Evolutionary conservation across 2,888 invertebrate genomes (phyloP).

Genomic region (Allophyes oxyacanthae): DNA sequence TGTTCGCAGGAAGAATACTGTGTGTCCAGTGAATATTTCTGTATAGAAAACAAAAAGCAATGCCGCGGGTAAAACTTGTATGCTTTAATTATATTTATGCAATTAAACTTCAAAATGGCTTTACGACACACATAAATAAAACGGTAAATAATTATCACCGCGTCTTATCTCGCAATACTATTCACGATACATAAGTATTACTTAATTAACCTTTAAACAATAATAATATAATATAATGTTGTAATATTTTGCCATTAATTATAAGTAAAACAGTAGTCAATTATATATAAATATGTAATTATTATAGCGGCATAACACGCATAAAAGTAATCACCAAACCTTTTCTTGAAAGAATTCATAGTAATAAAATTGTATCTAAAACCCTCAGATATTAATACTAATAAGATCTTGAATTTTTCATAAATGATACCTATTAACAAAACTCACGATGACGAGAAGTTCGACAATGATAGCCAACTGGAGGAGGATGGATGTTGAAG

Average conservation of each 20-base stretch:
- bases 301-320: too few species aligned
- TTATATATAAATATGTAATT: conserved; percentile 2
- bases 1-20: too few species aligned
- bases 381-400: too few species aligned
- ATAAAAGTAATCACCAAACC: too few species aligned
- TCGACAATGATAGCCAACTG: too few species aligned
- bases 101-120: conserved; percentile 1
- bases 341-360: too few species aligned
- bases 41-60: background rate
- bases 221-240: conserved; percentile 22
- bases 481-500: too few species aligned
- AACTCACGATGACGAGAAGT: too few species aligned
- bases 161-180: conserved; percentile 15
- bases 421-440: too few species aligned
- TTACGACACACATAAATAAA: conserved; percentile 12
- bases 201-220: conserved; percentile 45
- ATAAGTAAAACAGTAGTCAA: conserved; percentile 4
- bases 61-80: background rate
- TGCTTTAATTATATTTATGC: background rate
- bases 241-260: conserved; percentile 29
- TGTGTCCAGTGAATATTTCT: background rate
- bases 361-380: too few species aligned
- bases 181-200: conserved; percentile 43
- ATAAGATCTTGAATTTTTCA: too few species aligned
- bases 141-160: conserved; percentile 22